Percentiles rank a stretch among this genome's conserved stretches.
These are phyloP conservation scores for Synaphobranchus kaupii DNA, from an alignment of 2,797 vertebrate genomes.

Conservation along the genomic window DNA sequence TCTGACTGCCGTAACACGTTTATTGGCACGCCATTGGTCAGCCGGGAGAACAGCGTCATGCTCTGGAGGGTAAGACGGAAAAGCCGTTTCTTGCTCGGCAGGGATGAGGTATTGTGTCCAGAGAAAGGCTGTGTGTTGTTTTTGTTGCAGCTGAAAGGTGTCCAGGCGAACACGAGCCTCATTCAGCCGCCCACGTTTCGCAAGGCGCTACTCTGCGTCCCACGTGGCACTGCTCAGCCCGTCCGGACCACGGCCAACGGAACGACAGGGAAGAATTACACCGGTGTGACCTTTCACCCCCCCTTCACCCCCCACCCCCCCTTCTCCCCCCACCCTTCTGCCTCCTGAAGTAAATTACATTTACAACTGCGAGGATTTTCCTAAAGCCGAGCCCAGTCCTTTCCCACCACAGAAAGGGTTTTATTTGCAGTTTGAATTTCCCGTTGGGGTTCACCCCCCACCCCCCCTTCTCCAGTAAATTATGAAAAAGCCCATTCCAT, in stretches of 20 bases:
- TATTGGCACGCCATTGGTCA: not conserved
- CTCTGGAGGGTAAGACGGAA: not conserved
- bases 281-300: not conserved
- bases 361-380: not conserved
- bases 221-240: not conserved
- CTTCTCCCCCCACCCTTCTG: too few relatives aligned
- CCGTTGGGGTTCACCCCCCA: constrained; percentile 32
- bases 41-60: not conserved
- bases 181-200: not conserved
- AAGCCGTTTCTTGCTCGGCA: not conserved
- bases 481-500: constrained; percentile 37
- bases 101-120: not conserved
- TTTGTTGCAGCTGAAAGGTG: not conserved
- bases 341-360: not conserved
- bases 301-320: too few relatives aligned
- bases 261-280: not conserved
- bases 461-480: constrained; percentile 21
- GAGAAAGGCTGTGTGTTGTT: not conserved
- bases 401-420: not conserved
- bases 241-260: not conserved
- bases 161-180: not conserved
- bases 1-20: not conserved
- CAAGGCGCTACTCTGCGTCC: not conserved
- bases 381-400: not conserved
- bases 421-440: constrained; percentile 29